These are phyloP conservation scores for Andrena chrysosceles DNA, from an alignment of 2,888 invertebrate genomes.

Conservation along the genomic window DNA sequence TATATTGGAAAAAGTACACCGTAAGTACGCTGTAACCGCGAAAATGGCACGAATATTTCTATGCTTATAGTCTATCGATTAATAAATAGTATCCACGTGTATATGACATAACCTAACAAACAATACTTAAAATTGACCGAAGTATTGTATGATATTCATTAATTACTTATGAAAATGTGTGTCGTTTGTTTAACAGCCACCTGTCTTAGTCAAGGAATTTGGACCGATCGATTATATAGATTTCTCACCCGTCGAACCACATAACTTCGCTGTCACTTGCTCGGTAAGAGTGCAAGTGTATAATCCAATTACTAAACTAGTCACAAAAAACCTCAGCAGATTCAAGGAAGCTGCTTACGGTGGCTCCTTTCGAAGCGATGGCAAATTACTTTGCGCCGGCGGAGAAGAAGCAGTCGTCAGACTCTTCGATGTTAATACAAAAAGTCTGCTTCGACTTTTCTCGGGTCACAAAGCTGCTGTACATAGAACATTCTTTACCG, in stretches of 20 bases:
- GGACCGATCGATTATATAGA: slow-evolving; percentile 96
- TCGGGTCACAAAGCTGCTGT: slow-evolving; percentile 93
- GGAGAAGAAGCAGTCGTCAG: slow-evolving; percentile 95
- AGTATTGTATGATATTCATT: background rate
- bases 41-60: background rate
- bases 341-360: slow-evolving; percentile 95
- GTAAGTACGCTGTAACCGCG: slow-evolving; percentile 86
- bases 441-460: slow-evolving; percentile 93
- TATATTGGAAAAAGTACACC: slow-evolving; percentile 95
- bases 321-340: slow-evolving; percentile 92
- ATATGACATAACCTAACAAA: slow-evolving; percentile 66
- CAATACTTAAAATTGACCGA: background rate
- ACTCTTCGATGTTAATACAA: slow-evolving; percentile 94
- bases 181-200: slow-evolving; percentile 86
- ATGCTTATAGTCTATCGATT: background rate
- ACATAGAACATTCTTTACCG: slow-evolving; percentile 93
- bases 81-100: slow-evolving; percentile 57
- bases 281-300: slow-evolving; percentile 95
- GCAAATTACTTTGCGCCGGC: slow-evolving; percentile 93
- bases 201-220: slow-evolving; percentile 96
- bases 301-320: slow-evolving; percentile 93
- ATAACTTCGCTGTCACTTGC: slow-evolving; percentile 96
- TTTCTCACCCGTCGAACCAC: slow-evolving; percentile 95
- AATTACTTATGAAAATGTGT: slow-evolving; percentile 7
- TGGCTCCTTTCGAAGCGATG: slow-evolving; percentile 93